A percentile compares a stretch with the other conserved stretches of the same genome.
Conservation (phyloP, 1,140 invertebrate species). For the Lordiphosa collinella region DNA sequence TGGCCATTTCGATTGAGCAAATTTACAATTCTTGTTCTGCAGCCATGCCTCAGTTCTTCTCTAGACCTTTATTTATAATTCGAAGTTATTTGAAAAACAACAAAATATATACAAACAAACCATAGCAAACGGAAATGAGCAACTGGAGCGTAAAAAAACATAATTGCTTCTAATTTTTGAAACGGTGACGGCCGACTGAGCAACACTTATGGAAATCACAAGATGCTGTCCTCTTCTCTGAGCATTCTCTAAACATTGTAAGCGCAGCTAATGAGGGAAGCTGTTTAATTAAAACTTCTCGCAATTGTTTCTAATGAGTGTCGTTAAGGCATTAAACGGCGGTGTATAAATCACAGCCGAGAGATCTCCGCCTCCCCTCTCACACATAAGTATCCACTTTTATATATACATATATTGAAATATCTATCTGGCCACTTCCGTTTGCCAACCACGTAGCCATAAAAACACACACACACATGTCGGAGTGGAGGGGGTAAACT, state of each 20-base stretch:
- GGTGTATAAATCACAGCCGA: slow-evolving; percentile 64
- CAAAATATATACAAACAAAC: no score
- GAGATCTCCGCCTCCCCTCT: slow-evolving; percentile 4
- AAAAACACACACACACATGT: slow-evolving; percentile 45
- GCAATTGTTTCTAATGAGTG: slow-evolving; percentile 75
- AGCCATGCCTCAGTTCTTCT: no score
- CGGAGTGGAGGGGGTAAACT: slow-evolving; percentile 37
- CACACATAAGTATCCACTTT: slow-evolving; percentile 24
- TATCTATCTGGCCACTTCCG: slow-evolving; percentile 66
- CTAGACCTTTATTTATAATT: no score
- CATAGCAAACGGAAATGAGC: slow-evolving; percentile 62
- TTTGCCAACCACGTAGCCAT: slow-evolving; percentile 76
- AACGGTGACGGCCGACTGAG: slow-evolving; percentile 26
- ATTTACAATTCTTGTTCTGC: no score
- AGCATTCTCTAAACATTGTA: slow-evolving; percentile 7
- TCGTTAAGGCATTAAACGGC: slow-evolving; percentile 69
- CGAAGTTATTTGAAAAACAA: no score
- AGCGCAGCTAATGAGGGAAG: slow-evolving; percentile 43
- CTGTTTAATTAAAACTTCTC: slow-evolving; percentile 75
- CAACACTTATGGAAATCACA: slow-evolving; percentile 50
- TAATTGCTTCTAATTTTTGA: slow-evolving; percentile 57
- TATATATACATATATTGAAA: slow-evolving; percentile 25
- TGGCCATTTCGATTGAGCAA: no score
- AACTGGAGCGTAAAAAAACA: slow-evolving; percentile 69
- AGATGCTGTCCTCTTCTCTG: background rate